Evolutionary conservation across 1,140 invertebrate genomes (phyloP), one percentile per base, ranked within the genome.

Genomic region (Drosophila serrata): DNA sequence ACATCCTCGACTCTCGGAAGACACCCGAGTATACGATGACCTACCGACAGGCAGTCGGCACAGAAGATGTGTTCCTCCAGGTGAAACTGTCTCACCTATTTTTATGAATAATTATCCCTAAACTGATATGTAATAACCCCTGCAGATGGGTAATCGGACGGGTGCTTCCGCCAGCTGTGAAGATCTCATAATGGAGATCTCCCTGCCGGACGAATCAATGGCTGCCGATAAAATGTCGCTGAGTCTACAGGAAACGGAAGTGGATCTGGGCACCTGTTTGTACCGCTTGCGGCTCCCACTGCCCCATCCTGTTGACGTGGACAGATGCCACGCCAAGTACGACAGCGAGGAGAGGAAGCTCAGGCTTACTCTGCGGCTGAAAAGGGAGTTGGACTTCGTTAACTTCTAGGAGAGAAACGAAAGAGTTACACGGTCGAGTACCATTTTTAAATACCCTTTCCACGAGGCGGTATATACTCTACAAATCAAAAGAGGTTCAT

Each of bases 61-160:
- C 97, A 1, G 97, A 98, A 93, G 97, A 98, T 92, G 95, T 98
- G 37, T 98, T 95, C 93, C 93, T 98, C 49, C 96, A 97, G 93
- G 96, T 97, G 45, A 39, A 45, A 40, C 7, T 12, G 0, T 6
- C 8, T 11, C 8, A 0, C 3, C 12, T 5, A 7, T 3, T 31
- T 13, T 33, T 19, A 19, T 7, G 3, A 13, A 22, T 13, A 45
- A 1, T 4, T 15, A 8, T 35, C 6, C 11, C 13, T n/a, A 1
- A 8, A n/a, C 19, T n/a, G 6, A 42, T 45, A 27, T 46, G 27
- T 51, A 72, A 58, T 56, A 3, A 8, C 8, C 7, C 8, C 58
- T 43, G 37, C 84, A 97, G 96, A 97, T 98, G 95, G 96, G 97
- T 0, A 95, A 95, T 62, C 98, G 98, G 93, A 98, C 96, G 9